Percentiles rank a stretch among this genome's conserved stretches.
Evolutionary conservation across 2,113 vertebrate species (phyloP).

Genomic region (Silurus glanis): DNA sequence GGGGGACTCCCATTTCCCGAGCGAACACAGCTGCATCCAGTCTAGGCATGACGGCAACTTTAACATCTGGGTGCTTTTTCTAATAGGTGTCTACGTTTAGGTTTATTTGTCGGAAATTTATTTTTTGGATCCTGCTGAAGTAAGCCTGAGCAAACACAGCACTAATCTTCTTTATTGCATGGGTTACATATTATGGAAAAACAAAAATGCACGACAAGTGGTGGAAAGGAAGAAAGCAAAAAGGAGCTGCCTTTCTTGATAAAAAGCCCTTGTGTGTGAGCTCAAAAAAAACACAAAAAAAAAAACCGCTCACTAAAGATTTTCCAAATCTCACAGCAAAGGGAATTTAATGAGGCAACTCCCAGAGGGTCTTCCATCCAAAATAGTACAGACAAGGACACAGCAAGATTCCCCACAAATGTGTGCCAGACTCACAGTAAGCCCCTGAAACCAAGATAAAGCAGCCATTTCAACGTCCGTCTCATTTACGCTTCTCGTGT

Average conservation of each 20-base stretch:
- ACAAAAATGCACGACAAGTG: not conserved
- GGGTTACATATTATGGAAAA: not conserved
- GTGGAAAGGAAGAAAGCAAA: not conserved
- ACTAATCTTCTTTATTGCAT: conserved; percentile 39
- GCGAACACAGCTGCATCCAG: conserved; percentile 13
- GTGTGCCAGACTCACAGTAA: conserved; percentile 3
- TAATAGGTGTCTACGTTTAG: conserved; percentile 12
- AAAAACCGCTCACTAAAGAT: conserved; percentile 56
- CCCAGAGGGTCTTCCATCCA: conserved; percentile 58
- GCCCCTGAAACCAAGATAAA: conserved; percentile 51
- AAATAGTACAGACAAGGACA: conserved; percentile 52
- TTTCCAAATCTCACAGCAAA: conserved; percentile 60
- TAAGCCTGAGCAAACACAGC: conserved; percentile 29
- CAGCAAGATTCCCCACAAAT: conserved; percentile 31
- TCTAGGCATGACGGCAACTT: not conserved
- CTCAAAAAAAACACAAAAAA: not conserved
- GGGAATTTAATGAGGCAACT: conserved; percentile 65
- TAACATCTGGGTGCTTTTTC: not conserved
- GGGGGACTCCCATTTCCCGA: not conserved
- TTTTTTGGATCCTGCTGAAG: conserved; percentile 32
- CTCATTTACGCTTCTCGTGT: conserved; percentile 24
- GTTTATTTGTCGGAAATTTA: conserved; percentile 39
- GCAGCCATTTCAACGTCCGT: conserved; percentile 12
- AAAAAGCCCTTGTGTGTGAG: conserved; percentile 36
- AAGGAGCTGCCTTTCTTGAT: conserved; percentile 7